phyloP scores from a whole-genome alignment of 2,888 invertebrate genomes.

The Flabesymbios commensalis region DNA sequence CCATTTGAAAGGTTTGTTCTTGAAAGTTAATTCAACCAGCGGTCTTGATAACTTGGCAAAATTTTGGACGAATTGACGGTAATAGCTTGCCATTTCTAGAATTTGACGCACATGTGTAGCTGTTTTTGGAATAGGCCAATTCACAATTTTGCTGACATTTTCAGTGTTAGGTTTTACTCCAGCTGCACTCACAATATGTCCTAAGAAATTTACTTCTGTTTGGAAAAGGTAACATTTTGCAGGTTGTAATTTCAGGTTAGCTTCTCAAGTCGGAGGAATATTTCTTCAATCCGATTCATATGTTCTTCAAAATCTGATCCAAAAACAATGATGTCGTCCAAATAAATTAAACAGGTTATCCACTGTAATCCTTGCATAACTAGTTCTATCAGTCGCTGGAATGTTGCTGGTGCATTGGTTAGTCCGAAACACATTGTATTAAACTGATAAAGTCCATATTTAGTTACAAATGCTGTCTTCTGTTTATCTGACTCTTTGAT shows the following conservation, averaged over 20 bases:
- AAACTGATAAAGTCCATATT: neutral
- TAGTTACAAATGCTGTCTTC: constrained; percentile 1
- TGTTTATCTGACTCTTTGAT: neutral
- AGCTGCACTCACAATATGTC: constrained; percentile 9
- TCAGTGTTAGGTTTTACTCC: neutral
- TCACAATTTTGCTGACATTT: neutral
- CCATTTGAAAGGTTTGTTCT: constrained; percentile 19
- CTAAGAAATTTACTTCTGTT: constrained; percentile 26
- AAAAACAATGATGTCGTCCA: constrained; percentile 14
- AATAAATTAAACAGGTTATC: neutral
- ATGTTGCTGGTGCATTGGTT: too few relatives aligned
- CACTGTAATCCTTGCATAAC: constrained; percentile 13
- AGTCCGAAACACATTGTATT: too few relatives aligned
- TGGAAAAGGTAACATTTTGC: too few relatives aligned
- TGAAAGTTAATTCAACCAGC: constrained; percentile 22
- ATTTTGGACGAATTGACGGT: constrained; percentile 22
- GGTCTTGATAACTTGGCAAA: constrained; percentile 24
- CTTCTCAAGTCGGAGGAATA: constrained; percentile 23
- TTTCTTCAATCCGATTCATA: constrained; percentile 22
- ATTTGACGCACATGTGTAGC: constrained; percentile 26
- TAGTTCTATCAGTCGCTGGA: too few relatives aligned
- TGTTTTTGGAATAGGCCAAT: constrained; percentile 3
- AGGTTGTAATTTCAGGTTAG: constrained; percentile 13
- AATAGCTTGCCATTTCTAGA: constrained; percentile 31
- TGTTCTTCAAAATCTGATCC: constrained; percentile 18